A percentile compares a stretch with the other conserved stretches of the same genome.
These are phyloP conservation scores for Thermophis baileyi DNA, from an alignment of 2,113 vertebrate genomes.

Conservation along the genomic window DNA sequence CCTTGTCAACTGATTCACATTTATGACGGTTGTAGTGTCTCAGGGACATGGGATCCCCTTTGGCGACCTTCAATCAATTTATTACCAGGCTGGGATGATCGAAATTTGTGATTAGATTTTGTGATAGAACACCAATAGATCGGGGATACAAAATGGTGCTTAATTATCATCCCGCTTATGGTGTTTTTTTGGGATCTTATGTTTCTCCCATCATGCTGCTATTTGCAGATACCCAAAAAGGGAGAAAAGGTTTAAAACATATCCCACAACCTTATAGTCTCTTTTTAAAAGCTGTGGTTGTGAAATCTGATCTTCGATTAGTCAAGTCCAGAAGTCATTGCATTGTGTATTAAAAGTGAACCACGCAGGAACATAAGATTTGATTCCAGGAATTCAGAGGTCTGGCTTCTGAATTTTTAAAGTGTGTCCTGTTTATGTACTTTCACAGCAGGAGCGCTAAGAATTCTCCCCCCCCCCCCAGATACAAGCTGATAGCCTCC, in stretches of 20 bases:
- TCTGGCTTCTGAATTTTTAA: not conserved
- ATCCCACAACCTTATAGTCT: not conserved
- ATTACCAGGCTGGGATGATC: not conserved
- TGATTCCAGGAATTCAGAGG: not conserved
- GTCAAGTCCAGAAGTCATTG: not conserved
- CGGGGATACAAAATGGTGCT: not conserved
- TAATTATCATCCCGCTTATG: not conserved
- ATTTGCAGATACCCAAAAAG: not conserved
- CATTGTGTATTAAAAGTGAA: not conserved
- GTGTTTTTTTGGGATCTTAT: not conserved
- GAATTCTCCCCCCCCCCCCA: no score
- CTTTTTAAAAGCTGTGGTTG: not conserved
- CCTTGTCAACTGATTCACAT: not conserved
- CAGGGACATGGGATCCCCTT: no score
- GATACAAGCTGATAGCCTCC: not conserved
- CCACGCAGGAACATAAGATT: no score
- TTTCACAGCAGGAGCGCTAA: not conserved
- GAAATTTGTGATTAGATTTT: not conserved
- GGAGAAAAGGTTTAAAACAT: not conserved
- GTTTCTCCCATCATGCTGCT: not conserved
- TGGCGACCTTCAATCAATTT: no score
- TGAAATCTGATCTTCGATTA: not conserved
- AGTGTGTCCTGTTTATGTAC: not conserved
- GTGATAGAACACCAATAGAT: not conserved
- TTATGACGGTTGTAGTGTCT: not conserved